These are phyloP conservation scores for Struthio camelus DNA, from an alignment of 2,113 vertebrate species.

Conservation along the genomic window DNA sequence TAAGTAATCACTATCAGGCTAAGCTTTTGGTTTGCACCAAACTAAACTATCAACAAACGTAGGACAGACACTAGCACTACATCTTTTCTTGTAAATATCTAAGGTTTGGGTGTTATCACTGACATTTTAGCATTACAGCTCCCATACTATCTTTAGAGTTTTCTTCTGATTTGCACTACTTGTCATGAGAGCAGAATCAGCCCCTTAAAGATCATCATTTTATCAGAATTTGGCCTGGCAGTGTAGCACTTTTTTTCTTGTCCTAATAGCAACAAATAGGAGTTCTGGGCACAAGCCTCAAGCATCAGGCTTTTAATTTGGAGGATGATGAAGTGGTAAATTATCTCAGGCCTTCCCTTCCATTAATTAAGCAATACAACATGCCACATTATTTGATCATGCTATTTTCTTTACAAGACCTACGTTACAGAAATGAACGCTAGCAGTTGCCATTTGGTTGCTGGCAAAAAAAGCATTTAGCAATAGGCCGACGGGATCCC, in stretches of 20 bases:
- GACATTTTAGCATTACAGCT: neutral
- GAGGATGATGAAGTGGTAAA: neutral
- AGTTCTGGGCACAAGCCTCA: neutral
- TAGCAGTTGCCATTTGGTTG: neutral
- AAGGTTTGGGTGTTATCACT: neutral
- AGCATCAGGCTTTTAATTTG: neutral
- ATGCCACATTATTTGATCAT: neutral
- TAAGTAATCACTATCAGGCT: neutral
- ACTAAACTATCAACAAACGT: neutral
- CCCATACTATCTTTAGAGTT: neutral
- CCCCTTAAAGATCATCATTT: neutral
- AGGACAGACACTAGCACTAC: neutral
- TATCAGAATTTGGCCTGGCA: neutral
- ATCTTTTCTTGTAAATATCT: neutral
- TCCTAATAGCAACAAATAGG: neutral
- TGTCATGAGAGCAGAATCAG: neutral
- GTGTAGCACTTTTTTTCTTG: neutral
- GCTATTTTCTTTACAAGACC: neutral
- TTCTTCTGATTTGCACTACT: neutral
- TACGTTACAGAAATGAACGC: neutral
- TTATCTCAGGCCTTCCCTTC: neutral
- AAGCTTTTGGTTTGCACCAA: neutral
- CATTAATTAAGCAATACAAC: neutral
- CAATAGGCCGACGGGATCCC: accelerated
- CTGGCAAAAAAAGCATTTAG: neutral